Conservation (phyloP, 2,113 vertebrate genomes). For the Hypocryptadius cinnamomeus region DNA sequence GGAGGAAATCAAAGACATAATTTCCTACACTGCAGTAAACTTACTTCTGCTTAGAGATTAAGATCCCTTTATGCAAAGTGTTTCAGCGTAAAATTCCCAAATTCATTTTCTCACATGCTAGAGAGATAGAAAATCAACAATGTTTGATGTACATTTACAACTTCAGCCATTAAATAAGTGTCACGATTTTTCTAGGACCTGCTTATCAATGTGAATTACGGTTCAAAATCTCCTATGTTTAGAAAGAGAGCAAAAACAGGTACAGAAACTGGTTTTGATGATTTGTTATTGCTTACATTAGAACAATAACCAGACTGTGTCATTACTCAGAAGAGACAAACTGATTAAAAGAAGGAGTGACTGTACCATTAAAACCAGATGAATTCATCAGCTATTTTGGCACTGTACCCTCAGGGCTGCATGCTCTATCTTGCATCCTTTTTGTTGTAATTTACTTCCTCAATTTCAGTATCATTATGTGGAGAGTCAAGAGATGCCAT, state of each 20-base stretch:
- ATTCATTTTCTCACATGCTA: neutral
- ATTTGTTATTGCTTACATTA: neutral
- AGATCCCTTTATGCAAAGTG: neutral
- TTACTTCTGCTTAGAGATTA: neutral
- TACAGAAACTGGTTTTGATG: neutral
- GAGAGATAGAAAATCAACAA: neutral
- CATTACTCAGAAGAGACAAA: neutral
- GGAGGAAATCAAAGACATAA: neutral
- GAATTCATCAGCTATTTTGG: constrained; percentile 9
- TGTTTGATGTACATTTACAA: neutral
- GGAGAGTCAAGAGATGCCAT: neutral
- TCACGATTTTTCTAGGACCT: neutral
- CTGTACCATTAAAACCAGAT: constrained; percentile 5
- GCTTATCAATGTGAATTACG: neutral
- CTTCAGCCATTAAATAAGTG: neutral
- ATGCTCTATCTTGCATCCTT: constrained; percentile 3
- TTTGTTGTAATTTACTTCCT: neutral
- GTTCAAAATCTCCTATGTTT: neutral
- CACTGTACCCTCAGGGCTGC: neutral
- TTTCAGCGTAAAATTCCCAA: neutral
- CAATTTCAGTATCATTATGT: neutral
- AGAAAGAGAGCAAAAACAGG: neutral
- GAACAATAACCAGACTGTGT: neutral
- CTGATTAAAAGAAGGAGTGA: constrained; percentile 1
- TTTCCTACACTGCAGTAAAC: neutral